phyloP scores from a whole-genome alignment of 2,888 invertebrate species.

The Masnerella sp. region DNA sequence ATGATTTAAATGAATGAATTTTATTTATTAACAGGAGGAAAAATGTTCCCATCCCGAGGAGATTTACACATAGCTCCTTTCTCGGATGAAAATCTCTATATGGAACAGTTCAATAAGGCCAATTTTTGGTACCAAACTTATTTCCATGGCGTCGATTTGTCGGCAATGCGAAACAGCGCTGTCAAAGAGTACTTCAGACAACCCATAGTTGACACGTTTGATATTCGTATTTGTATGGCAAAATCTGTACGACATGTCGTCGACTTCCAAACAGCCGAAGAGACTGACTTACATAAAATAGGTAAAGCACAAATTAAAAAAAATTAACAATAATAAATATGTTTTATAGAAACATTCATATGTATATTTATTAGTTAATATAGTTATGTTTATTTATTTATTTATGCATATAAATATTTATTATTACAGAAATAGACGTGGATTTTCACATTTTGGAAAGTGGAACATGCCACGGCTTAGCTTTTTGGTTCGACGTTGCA shows the following conservation, averaged over 20 bases:
- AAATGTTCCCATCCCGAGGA: constrained; percentile 98
- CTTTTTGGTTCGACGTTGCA: constrained; percentile 99
- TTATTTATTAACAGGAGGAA: constrained; percentile 80
- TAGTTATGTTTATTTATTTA: too few relatives aligned
- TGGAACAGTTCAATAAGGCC: constrained; percentile 99
- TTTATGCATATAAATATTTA: too few relatives aligned
- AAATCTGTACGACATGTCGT: constrained; percentile 95
- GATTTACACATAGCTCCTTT: constrained; percentile 99
- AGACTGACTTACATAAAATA: constrained; percentile 96
- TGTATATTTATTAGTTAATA: too few relatives aligned
- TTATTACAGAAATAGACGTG: constrained; percentile 89
- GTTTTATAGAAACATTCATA: too few relatives aligned
- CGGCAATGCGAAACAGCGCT: constrained; percentile 93
- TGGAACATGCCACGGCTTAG: constrained; percentile 96
- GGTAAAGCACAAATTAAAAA: constrained; percentile 71
- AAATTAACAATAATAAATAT: too few relatives aligned
- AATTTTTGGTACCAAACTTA: constrained; percentile 99
- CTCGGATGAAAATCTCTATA: constrained; percentile 97
- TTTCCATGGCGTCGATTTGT: constrained; percentile 98
- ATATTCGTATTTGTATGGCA: constrained; percentile 97
- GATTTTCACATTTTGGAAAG: constrained; percentile 95
- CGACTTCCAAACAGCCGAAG: constrained; percentile 94
- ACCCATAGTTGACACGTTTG: constrained; percentile 99
- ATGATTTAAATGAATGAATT: too few relatives aligned
- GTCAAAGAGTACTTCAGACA: constrained; percentile 98